Conservation (phyloP, 1,140 invertebrate genomes). For the Amphibalanus amphitrite region DNA sequence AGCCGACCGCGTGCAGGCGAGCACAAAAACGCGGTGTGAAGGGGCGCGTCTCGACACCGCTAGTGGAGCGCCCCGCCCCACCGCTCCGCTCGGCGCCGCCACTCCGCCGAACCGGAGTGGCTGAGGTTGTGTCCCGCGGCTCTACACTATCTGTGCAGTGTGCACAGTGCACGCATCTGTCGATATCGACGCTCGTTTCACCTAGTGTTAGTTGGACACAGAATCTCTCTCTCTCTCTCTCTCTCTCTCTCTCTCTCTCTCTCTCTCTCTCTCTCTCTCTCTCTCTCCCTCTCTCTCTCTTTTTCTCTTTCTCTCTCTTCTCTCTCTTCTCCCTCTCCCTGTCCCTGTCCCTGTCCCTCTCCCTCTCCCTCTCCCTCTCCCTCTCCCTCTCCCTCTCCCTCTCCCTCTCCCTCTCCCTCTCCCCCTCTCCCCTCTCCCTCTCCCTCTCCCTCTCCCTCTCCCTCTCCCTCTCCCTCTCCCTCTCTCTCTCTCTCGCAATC, state of each 20-base stretch:
- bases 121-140: no score
- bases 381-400: slow-evolving; percentile 8
- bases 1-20: no score
- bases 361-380: slow-evolving; percentile 5
- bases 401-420: slow-evolving; percentile 2
- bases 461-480: slow-evolving; percentile 6
- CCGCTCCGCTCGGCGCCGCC: neutral
- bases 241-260: no score
- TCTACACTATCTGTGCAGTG: no score
- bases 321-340: slow-evolving; percentile 1
- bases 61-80: neutral
- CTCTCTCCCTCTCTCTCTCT: neutral
- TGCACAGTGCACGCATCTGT: no score
- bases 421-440: slow-evolving; percentile 9
- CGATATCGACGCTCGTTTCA: no score
- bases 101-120: no score
- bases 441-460: slow-evolving; percentile 11
- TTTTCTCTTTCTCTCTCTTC: neutral
- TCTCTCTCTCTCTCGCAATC: slow-evolving; percentile 6
- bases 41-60: no score
- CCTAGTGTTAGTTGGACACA: no score
- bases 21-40: no score
- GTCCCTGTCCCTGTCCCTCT: slow-evolving; percentile 4
- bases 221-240: no score
- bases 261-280: no score